These are phyloP conservation scores for Zele albiditarsus DNA, from an alignment of 2,888 invertebrate genomes.

Conservation along the genomic window DNA sequence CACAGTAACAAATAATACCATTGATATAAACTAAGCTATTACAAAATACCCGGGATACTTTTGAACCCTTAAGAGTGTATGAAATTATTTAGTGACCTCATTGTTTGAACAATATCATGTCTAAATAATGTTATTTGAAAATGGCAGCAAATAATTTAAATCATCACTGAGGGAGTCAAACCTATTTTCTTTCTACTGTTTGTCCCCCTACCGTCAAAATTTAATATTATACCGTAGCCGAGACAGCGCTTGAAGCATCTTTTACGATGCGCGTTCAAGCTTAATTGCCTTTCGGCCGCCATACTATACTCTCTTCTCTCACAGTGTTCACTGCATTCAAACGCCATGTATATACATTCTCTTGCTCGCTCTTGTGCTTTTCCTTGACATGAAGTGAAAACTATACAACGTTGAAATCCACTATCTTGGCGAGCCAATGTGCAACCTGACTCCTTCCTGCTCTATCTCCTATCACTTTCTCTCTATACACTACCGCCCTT, in stretches of 20 bases:
- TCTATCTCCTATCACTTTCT: conserved; percentile 11
- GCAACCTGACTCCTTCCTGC: conserved; percentile 26
- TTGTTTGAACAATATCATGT: not conserved
- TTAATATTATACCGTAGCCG: conserved; percentile 37
- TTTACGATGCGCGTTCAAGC: conserved; percentile 51
- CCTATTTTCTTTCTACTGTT: conserved; percentile 5
- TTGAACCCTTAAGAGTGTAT: not conserved
- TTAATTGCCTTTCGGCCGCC: conserved; percentile 57
- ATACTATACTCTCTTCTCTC: conserved; percentile 29
- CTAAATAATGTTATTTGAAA: not conserved
- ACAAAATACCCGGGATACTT: not conserved
- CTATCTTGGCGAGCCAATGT: conserved; percentile 36
- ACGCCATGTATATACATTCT: conserved; percentile 15
- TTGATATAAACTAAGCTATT: conserved; percentile 49
- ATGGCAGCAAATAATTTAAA: conserved; percentile 1
- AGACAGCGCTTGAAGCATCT: conserved; percentile 49
- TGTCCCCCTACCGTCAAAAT: conserved; percentile 33
- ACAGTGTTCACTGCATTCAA: not conserved
- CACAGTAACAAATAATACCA: conserved; percentile 44
- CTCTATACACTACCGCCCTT: conserved; percentile 25
- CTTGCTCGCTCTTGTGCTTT: conserved; percentile 45
- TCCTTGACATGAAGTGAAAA: conserved; percentile 15
- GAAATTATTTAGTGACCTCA: not conserved
- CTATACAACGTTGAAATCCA: conserved; percentile 23
- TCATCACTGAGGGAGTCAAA: conserved; percentile 12